These are phyloP conservation scores for Phthorimaea operculella DNA, from an alignment of 1,140 invertebrate genomes.

Conservation along the genomic window DNA sequence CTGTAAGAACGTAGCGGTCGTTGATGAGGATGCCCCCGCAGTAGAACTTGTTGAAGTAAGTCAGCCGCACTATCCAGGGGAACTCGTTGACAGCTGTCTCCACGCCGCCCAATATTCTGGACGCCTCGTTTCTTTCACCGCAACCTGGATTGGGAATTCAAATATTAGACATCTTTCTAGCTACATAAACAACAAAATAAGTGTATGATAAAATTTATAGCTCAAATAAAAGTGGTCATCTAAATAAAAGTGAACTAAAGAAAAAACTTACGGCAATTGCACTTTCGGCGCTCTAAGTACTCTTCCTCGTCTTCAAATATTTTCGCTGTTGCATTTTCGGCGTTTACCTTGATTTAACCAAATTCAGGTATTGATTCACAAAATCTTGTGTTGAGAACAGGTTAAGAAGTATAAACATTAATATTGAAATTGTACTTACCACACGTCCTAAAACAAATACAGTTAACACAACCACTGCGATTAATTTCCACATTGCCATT, in stretches of 20 bases:
- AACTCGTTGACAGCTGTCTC: conserved; percentile 80
- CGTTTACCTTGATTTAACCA: neutral
- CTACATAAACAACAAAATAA: too few species aligned
- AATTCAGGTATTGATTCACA: neutral
- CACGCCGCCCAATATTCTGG: conserved; percentile 81
- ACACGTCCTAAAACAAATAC: neutral
- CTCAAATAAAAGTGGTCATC: too few species aligned
- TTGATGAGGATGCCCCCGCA: conserved; percentile 87
- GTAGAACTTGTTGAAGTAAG: conserved; percentile 86
- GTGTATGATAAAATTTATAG: too few species aligned
- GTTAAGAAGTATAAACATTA: neutral
- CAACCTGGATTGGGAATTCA: conserved; percentile 70
- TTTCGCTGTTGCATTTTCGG: neutral
- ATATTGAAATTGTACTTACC: neutral
- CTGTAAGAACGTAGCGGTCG: conserved; percentile 82
- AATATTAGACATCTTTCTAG: too few species aligned
- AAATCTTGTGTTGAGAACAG: neutral
- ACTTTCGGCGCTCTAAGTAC: conserved; percentile 28
- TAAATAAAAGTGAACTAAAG: too few species aligned
- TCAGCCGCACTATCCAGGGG: conserved; percentile 83
- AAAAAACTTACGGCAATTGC: conserved; percentile 49
- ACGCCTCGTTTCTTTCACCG: conserved; percentile 80
- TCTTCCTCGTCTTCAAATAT: conserved; percentile 13
- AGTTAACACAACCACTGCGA: neutral
- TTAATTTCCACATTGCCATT: neutral